These are phyloP conservation scores for Sceloporus tristichus DNA, from an alignment of 2,113 vertebrate species.

Conservation along the genomic window DNA sequence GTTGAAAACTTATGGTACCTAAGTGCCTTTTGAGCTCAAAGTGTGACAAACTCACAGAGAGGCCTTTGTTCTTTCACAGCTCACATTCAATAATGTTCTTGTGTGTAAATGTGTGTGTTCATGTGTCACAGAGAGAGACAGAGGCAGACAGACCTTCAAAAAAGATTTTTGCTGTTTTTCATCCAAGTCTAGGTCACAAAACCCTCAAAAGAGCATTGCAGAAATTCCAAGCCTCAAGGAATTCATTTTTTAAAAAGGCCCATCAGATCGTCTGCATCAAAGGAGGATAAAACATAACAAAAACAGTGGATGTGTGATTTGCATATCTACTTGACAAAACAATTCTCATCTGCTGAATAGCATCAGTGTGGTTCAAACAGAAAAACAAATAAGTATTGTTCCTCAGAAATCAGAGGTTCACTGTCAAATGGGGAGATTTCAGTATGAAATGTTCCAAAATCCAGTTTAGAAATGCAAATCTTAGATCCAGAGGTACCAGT, in stretches of 20 bases:
- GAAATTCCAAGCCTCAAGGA: background rate
- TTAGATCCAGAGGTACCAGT: background rate
- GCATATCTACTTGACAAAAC: background rate
- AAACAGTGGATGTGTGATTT: background rate
- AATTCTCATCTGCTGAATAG: background rate
- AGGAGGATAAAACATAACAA: background rate
- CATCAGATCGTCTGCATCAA: too few relatives aligned
- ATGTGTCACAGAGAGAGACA: too few relatives aligned
- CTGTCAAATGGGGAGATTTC: too few relatives aligned
- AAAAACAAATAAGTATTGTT: background rate
- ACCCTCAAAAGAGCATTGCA: background rate
- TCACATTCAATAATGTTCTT: too few relatives aligned
- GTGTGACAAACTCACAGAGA: too few relatives aligned
- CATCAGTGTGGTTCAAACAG: conserved; percentile 1
- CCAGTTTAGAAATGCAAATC: background rate
- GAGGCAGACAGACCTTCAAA: background rate
- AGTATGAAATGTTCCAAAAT: background rate
- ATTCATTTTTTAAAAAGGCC: background rate
- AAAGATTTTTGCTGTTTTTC: background rate
- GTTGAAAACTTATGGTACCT: too few relatives aligned
- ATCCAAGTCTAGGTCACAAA: background rate
- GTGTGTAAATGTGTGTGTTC: background rate
- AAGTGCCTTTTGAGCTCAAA: too few relatives aligned
- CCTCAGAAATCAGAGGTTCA: background rate
- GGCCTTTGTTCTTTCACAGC: too few relatives aligned